These are phyloP conservation scores for Arrhopalites spinosus DNA, from an alignment of 2,888 invertebrate genomes.

Conservation along the genomic window DNA sequence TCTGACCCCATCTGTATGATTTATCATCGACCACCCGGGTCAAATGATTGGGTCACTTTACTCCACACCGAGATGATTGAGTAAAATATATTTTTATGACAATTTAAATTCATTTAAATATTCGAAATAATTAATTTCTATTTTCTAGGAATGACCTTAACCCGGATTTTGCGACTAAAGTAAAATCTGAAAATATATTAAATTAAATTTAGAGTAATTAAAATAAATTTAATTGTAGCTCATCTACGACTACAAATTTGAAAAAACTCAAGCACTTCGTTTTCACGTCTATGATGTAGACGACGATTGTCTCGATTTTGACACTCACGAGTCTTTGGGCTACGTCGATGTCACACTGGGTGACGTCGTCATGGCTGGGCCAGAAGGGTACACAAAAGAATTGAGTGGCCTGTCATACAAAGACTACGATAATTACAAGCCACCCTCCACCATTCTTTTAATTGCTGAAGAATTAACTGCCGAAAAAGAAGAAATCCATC, in stretches of 20 bases:
- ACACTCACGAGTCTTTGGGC: slow-evolving; percentile 63
- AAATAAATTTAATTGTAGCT: not conserved
- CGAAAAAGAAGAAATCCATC: slow-evolving; percentile 53
- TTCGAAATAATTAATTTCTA: too few species aligned
- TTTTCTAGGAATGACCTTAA: not conserved
- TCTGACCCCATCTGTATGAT: too few species aligned
- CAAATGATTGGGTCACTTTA: too few species aligned
- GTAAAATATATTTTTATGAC: too few species aligned
- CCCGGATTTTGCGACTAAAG: not conserved
- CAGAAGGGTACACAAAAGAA: slow-evolving; percentile 41
- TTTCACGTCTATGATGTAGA: slow-evolving; percentile 63
- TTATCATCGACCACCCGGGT: too few species aligned
- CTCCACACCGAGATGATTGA: too few species aligned
- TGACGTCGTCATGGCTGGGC: slow-evolving; percentile 51
- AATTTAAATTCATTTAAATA: too few species aligned
- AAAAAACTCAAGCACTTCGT: slow-evolving; percentile 64
- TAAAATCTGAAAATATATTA: not conserved
- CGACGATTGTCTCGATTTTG: slow-evolving; percentile 57
- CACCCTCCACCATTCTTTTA: slow-evolving; percentile 51
- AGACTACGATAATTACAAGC: slow-evolving; percentile 23
- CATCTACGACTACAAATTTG: slow-evolving; percentile 62
- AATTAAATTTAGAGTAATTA: too few species aligned
- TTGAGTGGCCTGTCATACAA: slow-evolving; percentile 36
- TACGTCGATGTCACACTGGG: slow-evolving; percentile 58
- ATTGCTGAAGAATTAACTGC: slow-evolving; percentile 53